Conservation (phyloP, 30 jellyfish, hydroid and myxozoan species). For the Pseudorhiza aurosa region DNA sequence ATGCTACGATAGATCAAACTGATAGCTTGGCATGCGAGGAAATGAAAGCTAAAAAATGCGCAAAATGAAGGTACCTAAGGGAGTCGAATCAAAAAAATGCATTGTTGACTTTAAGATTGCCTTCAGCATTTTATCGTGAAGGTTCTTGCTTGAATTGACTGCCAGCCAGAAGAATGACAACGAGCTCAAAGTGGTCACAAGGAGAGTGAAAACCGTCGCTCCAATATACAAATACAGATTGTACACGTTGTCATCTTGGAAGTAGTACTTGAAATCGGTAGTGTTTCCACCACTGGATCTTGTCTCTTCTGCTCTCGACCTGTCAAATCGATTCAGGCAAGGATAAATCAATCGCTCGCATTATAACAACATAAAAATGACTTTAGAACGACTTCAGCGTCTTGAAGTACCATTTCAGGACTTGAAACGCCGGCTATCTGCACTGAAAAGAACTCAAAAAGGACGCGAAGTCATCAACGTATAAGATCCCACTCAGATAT, state of each 20-base stretch:
- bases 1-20: too few relatives aligned
- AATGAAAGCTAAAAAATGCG: background rate
- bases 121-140: conserved; percentile 58
- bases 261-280: conserved; percentile 15
- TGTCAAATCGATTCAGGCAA: too few relatives aligned
- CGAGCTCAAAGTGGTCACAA: conserved; percentile 7
- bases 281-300: background rate
- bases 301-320: conserved; percentile 59
- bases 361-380: too few relatives aligned
- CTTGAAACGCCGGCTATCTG: too few relatives aligned
- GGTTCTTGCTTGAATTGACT: conserved; percentile 54
- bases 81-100: conserved; percentile 74
- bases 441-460: too few relatives aligned
- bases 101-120: conserved; percentile 66
- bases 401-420: too few relatives aligned
- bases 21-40: too few relatives aligned
- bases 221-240: conserved; percentile 70
- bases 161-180: conserved; percentile 37
- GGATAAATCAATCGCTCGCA: too few relatives aligned
- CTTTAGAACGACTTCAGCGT: too few relatives aligned
- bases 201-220: conserved; percentile 10
- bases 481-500: too few relatives aligned
- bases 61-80: conserved; percentile 41
- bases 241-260: conserved; percentile 24
- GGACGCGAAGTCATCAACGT: too few relatives aligned